Base-by-base conservation (phyloP, 2,888 invertebrate genomes). In the Netelia melanura region DNA sequence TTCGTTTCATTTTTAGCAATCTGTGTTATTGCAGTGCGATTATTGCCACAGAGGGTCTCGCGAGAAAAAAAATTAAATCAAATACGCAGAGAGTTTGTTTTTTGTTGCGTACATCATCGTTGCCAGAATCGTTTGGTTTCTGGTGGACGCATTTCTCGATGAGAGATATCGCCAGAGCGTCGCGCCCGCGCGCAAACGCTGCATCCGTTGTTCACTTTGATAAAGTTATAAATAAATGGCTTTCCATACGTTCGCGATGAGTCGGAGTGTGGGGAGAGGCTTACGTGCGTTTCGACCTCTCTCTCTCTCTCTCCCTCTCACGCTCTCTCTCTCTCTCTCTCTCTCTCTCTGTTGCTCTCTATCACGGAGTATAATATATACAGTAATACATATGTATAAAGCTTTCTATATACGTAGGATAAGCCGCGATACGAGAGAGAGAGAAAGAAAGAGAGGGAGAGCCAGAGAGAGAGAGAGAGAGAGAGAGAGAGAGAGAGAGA, bases 191-290 rank as follows among this genome's bases (percentile, higher is more conserved):
- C 72, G 71, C 65, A 71, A 30, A 54, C 62, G 61, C 44, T 61
- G 48, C 44, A 48, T 9, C 75, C 56, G 81, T 71, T 74, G 80
- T 80, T 81, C 81, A 84, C 84, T 77, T 81, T 81, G 84, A 84
- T 81, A 84, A 84, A 84, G 77, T 84, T 84, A 84, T 84, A 84
- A 84, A 84, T 84, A 84, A 84, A 77, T 81, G 84, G 81, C 76
- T 72, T 84, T 84, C 48, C 72, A 77, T 84, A 71, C 72, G 67
- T 72, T 14, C 67, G 77, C 75, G 65, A 80, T 84, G 84, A 80
- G 76, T 84, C 75, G 25, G 44, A 23, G 72, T n/a, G 72, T 17
- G 77, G 30, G 25, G 38, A 67, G 17, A 30, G 84, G 81, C 81
- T 68, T 65, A 72, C 76, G 62, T 58, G 76, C 80, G 54, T 67